These are phyloP conservation scores for Gobio gobio DNA, from an alignment of 2,113 vertebrate species.

Conservation along the genomic window DNA sequence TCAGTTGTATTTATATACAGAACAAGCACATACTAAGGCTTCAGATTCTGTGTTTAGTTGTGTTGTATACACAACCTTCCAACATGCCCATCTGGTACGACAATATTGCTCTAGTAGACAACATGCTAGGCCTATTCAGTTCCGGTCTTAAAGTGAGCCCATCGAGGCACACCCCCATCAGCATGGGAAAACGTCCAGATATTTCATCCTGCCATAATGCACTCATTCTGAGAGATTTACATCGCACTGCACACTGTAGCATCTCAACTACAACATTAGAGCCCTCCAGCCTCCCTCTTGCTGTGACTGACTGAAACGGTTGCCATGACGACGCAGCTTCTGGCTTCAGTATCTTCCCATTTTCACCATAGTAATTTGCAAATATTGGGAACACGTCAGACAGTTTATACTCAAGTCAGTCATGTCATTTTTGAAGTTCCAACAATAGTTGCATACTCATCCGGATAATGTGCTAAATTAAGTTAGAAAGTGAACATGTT, in stretches of 20 bases:
- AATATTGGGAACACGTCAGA: background rate
- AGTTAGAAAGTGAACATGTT: background rate
- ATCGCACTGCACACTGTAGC: slow-evolving; percentile 7
- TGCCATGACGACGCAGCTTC: slow-evolving; percentile 46
- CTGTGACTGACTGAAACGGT: slow-evolving; percentile 48
- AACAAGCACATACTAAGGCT: background rate
- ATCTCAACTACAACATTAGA: slow-evolving; percentile 31
- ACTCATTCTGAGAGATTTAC: slow-evolving; percentile 11
- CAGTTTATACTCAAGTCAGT: background rate
- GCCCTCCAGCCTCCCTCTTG: slow-evolving; percentile 12
- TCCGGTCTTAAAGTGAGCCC: background rate
- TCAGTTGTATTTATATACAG: background rate
- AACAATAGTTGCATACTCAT: background rate
- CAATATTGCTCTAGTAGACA: background rate
- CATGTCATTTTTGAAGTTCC: background rate
- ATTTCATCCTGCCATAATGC: background rate
- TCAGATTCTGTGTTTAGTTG: background rate
- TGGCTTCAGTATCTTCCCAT: slow-evolving; percentile 18
- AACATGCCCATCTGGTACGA: background rate
- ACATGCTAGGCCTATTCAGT: background rate
- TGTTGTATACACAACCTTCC: background rate
- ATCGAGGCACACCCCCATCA: slow-evolving; percentile 10
- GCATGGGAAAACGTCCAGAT: slow-evolving; percentile 11
- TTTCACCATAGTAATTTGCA: background rate
- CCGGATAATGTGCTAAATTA: background rate